Evolutionary conservation across 2,888 invertebrate species (phyloP), one percentile per base, ranked within the genome.

Genomic region (Craniophora ligustri): DNA sequence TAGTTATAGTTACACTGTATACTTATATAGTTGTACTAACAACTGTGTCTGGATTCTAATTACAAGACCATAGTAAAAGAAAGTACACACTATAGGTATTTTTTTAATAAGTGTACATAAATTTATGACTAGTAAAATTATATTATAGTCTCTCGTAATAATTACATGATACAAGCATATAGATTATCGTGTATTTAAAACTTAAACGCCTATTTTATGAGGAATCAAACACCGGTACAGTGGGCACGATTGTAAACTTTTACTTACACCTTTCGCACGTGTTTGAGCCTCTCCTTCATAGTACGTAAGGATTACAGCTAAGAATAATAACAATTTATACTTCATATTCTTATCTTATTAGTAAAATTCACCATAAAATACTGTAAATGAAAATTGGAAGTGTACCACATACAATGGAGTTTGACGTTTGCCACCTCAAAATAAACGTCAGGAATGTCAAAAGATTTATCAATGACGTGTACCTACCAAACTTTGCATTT

Each of bases 211-310:
- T 42, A 6, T 0, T 30, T 0, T 7, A 16, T 0, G 7, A 21
- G 16, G 21, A 19, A 66, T 35, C 10, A 57, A 66, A 76, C 15
- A 64, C 84, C 85, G 85, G 82, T 34, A 23, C 10, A 10, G 21
- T 14, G 34, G 28, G 49, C 31, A 30, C 6, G 8, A 35, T 6
- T 8, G 10, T 38, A 26, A 8, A 21, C 3, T 11, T 38, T 21
- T 68, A 86, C 86, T 78, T 86, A 93, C 86, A 83, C 90, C 87
- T 88, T 89, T 92, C 2, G 79, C 61, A 2, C 90, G 87, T 39
- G 72, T 81, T 78, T 93, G 93, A 2, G 92, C 93, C 31, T 85
- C 75, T 31, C 86, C 86, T 77, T 89, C 82, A 70, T 94, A 89
- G 60, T 87, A 93, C 8, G 88, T 85, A 55, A 93, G 71, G 8